Evolutionary conservation across 2,797 vertebrate genomes (phyloP), one percentile per base, ranked within the genome.

Genomic region (Chloroceryle inda): DNA sequence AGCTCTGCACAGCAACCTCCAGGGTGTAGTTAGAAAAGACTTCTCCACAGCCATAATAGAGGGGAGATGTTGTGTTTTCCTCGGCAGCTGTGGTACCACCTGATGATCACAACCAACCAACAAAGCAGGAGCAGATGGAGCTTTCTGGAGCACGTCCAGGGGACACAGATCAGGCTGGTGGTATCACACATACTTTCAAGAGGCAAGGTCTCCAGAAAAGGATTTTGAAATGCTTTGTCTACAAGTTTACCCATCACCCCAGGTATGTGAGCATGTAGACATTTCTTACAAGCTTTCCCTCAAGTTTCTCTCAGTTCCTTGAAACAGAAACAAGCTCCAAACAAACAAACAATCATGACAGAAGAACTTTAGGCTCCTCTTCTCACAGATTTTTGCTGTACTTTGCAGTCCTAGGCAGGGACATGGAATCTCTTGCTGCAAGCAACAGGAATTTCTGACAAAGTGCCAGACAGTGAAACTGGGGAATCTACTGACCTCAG

Each of bases 41-140:
- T 85, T 76, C 52, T 87, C 56, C 52, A 85, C 56, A 58, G 24
- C 10, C 38, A 13, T n/a, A 89, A 85, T 52, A 68, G 52, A 85
- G 17, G n/a, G 64, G 20, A 85, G 81, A 27, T 63, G 31, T 22
- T 50, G 31, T 29, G 24, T 55, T 88, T 85, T 67, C 47, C 63
- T 91, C 0, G 0, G n/a, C 9, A 73, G 38, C 23, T 67, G 63
- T 3, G 0, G 63, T 62, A 45, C 38, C 75, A 90, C 38, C 50
- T 72, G 45, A 79, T 85, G 82, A 91, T 92, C 78, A 82, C 69
- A 84, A 68, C 55, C 24, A 88, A 59, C 59, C 85, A 82, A 91
- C 50, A 78, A 96, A 91, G 63, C 11, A 58, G 23, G 42, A 56
- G 42, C 55, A 42, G 31, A 52, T 2, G 3, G 38, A 85, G 44